Base-by-base conservation (phyloP, 2,888 invertebrate genomes). In the Acrocera orbiculus region DNA sequence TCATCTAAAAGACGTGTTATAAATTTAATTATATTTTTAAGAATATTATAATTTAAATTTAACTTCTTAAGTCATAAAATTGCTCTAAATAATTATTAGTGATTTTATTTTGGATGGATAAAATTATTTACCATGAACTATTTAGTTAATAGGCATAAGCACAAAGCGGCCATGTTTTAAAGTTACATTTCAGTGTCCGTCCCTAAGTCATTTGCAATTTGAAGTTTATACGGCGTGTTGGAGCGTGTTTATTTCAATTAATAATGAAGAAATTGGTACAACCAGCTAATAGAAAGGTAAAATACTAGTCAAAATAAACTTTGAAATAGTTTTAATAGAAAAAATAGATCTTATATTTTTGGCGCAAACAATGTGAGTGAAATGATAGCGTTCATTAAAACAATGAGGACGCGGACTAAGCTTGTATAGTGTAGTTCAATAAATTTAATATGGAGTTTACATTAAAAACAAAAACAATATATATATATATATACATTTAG, bases 181-280 rank as follows among this genome's bases (percentile, higher is more conserved):
- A 38, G 38, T 39, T 40, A 39, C 34, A 39, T 40, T 43, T 42
- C 40, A 40, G 40, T 42, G 41, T n/a, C n/a, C n/a, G 37, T 40
- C 34, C 38, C 38, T 36, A 36, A 35, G 36, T 37, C 32, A 33
- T 40, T 37, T 30, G 30, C 29, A 25, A 31, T 37, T 32, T 32
- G 30, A 36, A 25, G 28, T 36, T 36, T 30, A 35, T 32, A 32
- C 25, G 19, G 26, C 6, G 36, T 32, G 36, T 32, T 36, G 29
- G 22, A n/a, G 26, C 32, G 32, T 32, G 32, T 25, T 32, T 36
- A 26, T 29, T 32, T 26, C 27, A 28, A 26, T 31, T 36, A 35
- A 41, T 36, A 37, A 43, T 43, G 43, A 43, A 43, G 39, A 42
- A 38, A 40, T 37, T 33, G 31, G 24, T 39, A 37, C 42, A 40